phyloP scores from a whole-genome alignment of 2,888 invertebrate genomes.

The Scaptomyza cyrtandrae region DNA sequence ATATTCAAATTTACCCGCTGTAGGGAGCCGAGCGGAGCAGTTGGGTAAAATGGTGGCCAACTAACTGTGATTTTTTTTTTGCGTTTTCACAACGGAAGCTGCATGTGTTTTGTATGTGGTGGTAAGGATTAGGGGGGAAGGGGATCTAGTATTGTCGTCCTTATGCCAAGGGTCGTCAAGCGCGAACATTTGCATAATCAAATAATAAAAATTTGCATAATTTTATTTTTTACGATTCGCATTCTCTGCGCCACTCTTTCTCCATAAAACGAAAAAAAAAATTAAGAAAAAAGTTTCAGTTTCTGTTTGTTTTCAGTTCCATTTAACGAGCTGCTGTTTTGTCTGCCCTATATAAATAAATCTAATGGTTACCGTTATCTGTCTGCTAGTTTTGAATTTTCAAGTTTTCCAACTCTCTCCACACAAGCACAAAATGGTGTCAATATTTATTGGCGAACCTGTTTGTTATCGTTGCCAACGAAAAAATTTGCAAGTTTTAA shows the following conservation, averaged over 20 bases:
- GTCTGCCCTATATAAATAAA: conserved; percentile 45
- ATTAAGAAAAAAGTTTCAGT: conserved; percentile 16
- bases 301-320: conserved; percentile 56
- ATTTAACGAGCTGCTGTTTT: conserved; percentile 46
- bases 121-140: not conserved
- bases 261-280: conserved; percentile 4
- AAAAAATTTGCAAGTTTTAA: conserved; percentile 78
- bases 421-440: conserved; percentile 73
- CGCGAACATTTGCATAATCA: conserved; percentile 84
- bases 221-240: conserved; percentile 81
- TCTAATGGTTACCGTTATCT: conserved; percentile 72
- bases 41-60: conserved; percentile 57
- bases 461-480: conserved; percentile 74
- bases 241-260: conserved; percentile 34
- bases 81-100: conserved; percentile 55
- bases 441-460: conserved; percentile 81
- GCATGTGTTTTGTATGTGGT: conserved; percentile 45
- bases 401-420: conserved; percentile 13
- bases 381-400: conserved; percentile 20
- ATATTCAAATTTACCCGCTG: conserved; percentile 70
- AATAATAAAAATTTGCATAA: conserved; percentile 85
- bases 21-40: conserved; percentile 37
- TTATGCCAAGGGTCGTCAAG: conserved; percentile 85
- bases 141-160: conserved; percentile 78
- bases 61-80: conserved; percentile 64